Evolutionary conservation across 2,888 invertebrate genomes (phyloP), one percentile per base, ranked within the genome.

Genomic region (Eupithecia pulchellata): DNA sequence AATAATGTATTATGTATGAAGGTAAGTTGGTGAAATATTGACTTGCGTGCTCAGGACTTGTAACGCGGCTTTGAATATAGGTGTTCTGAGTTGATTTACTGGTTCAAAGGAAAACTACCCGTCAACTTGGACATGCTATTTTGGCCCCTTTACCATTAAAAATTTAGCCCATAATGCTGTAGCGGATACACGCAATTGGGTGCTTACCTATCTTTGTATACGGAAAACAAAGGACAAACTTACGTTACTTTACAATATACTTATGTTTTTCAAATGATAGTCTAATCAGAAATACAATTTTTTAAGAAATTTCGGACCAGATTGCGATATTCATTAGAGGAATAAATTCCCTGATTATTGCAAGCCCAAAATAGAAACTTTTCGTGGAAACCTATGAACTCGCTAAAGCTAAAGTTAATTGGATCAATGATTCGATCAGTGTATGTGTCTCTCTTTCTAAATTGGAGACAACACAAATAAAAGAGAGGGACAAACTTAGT

Each of bases 11-110:
- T 79, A 86, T 85, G 83, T 84, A 85, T 82, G 82, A 82, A 81
- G 83, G 81, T 81, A 82, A 71, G 80, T 76, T 77, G 76, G 85
- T 87, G 86, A 89, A 90, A 89, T 91, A 90, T 90, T 81, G 84
- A 85, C 81, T 92, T 79, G 91, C 92, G 90, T 91, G 91, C 78
- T 76, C 74, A 69, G 82, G 84, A 85, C 88, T 88, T 88, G 86
- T 89, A 89, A 87, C 79, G 78, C 74, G 82, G 71, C 72, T 78
- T 72, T 71, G 79, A 79, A 83, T 83, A 80, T 78, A 75, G 79
- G 79, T 71, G 65, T 72, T 75, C 66, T 69, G 70, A 72, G 77
- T 81, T 83, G 81, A 83, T 84, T 83, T 83, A 84, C 68, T 75
- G 63, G 68, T 71, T 47, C 42, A 62, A 55, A 60, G 65, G 36